Evolutionary conservation across 2,888 invertebrate species (phyloP).

Genomic region (Polyommatus icarus): DNA sequence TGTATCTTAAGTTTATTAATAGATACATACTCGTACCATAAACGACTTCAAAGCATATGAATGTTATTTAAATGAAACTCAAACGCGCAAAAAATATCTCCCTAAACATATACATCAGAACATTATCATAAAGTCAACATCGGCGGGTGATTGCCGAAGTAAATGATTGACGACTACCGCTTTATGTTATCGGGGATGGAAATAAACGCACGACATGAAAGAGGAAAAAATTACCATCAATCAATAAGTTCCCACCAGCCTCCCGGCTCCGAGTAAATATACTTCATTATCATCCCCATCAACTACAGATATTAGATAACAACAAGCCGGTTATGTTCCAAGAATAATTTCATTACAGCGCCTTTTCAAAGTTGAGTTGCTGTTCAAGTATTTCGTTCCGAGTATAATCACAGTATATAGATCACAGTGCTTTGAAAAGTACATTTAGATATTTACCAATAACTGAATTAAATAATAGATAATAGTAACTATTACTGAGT

Average conservation of each 20-base stretch:
- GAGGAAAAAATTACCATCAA: slow-evolving; percentile 59
- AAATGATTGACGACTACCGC: slow-evolving; percentile 58
- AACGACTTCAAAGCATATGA: background rate
- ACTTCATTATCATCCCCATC: slow-evolving; percentile 52
- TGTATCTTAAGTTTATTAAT: background rate
- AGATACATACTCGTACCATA: background rate
- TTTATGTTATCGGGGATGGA: slow-evolving; percentile 36
- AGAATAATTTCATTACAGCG: background rate
- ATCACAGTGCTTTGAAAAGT: too few species aligned
- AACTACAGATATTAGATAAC: slow-evolving; percentile 42
- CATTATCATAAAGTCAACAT: slow-evolving; percentile 33
- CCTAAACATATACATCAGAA: slow-evolving; percentile 19
- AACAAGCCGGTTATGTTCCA: background rate
- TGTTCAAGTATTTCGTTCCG: background rate
- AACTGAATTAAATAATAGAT: background rate
- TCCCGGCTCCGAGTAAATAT: slow-evolving; percentile 44
- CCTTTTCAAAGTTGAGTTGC: background rate
- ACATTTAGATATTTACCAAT: too few species aligned
- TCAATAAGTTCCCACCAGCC: slow-evolving; percentile 59
- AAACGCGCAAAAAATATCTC: background rate
- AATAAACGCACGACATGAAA: slow-evolving; percentile 44
- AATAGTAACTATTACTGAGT: background rate
- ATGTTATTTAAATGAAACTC: background rate
- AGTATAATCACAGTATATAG: too few species aligned
- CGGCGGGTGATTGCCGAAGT: slow-evolving; percentile 47